Evolutionary conservation across 2,888 invertebrate species (phyloP), one percentile per base, ranked within the genome.

Genomic region (Acanthosepion esculentum): DNA sequence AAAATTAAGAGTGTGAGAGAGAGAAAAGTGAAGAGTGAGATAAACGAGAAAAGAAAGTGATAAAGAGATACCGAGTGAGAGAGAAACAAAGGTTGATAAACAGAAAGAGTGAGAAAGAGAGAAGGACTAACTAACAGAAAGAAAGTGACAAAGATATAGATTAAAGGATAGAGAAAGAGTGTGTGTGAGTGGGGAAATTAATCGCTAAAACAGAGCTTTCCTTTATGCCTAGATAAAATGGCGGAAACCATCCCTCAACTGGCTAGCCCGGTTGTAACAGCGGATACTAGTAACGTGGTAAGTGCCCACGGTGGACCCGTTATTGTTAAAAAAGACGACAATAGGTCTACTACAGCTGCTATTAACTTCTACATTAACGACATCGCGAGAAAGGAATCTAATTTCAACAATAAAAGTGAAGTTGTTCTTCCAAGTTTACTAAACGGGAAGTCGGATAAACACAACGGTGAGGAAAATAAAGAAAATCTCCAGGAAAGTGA

Each of bases 351-450:
- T 33, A n/a, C n/a, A 12, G n/a, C 78, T 78, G n/a, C 78, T 78
- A 78, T 78, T 33, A 78, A 78, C n/a, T 78, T 78, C 78, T 78
- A 78, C 78, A 78, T 78, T n/a, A 78, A 78, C 78, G 78, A 78
- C 78, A 78, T 78, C 18, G 78, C 78, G 4, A 78, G 78, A n/a
- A 78, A 78, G 78, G 78, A 78, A n/a, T n/a, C n/a, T 78, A n/a
- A 78, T 78, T 78, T 33, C 78, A 78, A 78, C 78, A 78, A n/a
- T 12, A 78, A 78, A 78, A 78, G n/a, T 12, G 78, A 78, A 15
- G 78, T n/a, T n/a, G 78, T 78, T 78, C 78, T 78, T 23, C n/a
- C 78, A 12, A 78, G n/a, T 23, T 78, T 78, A 78, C 15, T 78
- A 78, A 78, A 78, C 78, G 78, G 78, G 18, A 78, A 78, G 5